phyloP scores from a whole-genome alignment of 2,888 invertebrate genomes.

The Herminia tarsipennalis region DNA sequence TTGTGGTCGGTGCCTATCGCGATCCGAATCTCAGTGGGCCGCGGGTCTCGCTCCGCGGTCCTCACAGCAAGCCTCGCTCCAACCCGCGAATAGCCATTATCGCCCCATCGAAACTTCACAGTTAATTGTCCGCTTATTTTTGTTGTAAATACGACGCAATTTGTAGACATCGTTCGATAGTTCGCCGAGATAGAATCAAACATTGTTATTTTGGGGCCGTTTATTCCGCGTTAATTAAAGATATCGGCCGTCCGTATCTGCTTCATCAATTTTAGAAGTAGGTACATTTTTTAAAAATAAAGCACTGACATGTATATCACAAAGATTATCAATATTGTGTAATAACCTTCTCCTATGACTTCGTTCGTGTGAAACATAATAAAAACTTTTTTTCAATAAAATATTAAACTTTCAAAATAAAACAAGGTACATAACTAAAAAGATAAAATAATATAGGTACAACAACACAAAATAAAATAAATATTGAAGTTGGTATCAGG shows the following conservation, averaged over 20 bases:
- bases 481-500: no score
- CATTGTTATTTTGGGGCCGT: slow-evolving; percentile 67
- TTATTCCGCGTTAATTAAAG: slow-evolving; percentile 73
- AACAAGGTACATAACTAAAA: no score
- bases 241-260: slow-evolving; percentile 58
- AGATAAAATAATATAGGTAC: no score
- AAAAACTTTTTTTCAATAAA: no score
- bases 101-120: slow-evolving; percentile 53
- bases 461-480: no score
- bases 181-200: slow-evolving; percentile 61
- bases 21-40: slow-evolving; percentile 37
- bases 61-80: slow-evolving; percentile 10
- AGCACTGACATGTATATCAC: not conserved
- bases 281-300: not conserved
- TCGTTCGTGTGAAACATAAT: no score
- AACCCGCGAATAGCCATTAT: slow-evolving; percentile 28
- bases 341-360: no score
- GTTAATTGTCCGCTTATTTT: slow-evolving; percentile 70
- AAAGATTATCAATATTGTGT: no score
- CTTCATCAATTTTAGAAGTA: slow-evolving; percentile 29
- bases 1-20: slow-evolving; percentile 54
- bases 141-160: slow-evolving; percentile 70
- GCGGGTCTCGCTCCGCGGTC: slow-evolving; percentile 18
- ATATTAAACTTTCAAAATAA: no score
- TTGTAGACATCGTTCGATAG: slow-evolving; percentile 70